Percentiles rank a stretch among this genome's conserved stretches.
Evolutionary conservation across 2,888 invertebrate genomes (phyloP).

Genomic region (Margaritifera margaritifera): DNA sequence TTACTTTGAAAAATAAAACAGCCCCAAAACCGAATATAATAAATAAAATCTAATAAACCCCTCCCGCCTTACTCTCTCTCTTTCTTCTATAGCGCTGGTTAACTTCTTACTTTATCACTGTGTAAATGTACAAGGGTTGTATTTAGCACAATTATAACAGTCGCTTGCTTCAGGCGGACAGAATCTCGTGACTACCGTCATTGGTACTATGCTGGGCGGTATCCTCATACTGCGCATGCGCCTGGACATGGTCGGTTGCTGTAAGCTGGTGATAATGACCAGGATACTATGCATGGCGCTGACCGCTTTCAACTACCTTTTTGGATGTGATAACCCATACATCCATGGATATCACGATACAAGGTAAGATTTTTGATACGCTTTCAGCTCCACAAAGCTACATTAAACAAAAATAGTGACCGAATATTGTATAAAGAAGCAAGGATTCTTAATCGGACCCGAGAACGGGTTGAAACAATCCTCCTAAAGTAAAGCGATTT

Average conservation of each 20-base stretch:
- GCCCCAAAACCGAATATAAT: too few species aligned
- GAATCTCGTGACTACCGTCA: conserved; percentile 31
- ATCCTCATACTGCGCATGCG: conserved; percentile 28
- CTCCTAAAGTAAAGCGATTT: too few species aligned
- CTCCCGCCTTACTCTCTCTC: too few species aligned
- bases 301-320: conserved; percentile 27
- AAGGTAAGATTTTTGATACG: conserved; percentile 9
- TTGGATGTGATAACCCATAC: conserved; percentile 39
- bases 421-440: background rate
- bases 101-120: too few species aligned
- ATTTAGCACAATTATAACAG: background rate
- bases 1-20: too few species aligned
- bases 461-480: too few species aligned
- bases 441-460: background rate
- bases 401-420: background rate
- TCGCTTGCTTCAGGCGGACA: conserved; percentile 29
- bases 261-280: conserved; percentile 34
- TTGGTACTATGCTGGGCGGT: conserved; percentile 46
- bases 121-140: too few species aligned
- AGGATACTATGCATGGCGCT: conserved; percentile 11
- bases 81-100: too few species aligned
- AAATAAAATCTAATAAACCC: too few species aligned
- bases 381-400: background rate
- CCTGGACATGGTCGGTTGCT: conserved; percentile 30
- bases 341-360: conserved; percentile 17